Base-by-base conservation (phyloP, 2,888 invertebrate genomes). In the Papilio demoleus region DNA sequence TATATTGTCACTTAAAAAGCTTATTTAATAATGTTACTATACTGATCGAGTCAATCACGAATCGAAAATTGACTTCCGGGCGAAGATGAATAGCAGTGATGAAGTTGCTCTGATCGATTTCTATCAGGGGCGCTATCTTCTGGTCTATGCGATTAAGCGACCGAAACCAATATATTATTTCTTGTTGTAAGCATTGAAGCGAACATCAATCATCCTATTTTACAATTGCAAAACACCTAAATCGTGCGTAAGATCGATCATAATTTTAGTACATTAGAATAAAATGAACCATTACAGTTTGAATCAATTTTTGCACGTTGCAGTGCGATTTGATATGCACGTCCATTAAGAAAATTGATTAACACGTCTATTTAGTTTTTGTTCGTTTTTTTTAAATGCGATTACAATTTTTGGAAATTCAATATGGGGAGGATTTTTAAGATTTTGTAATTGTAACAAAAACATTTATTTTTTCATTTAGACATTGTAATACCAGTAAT, bases 311-410 rank as follows among this genome's bases (percentile, higher is more conserved):
- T 84, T 82, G 83, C 80, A 22, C 17, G 31, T 65, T 42, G 36
- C 79, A 78, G 77, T 79, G 79, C 85, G 84, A 85, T 87, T 85
- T 85, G 82, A 84, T 84, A 78, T 81, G 81, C 83, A 77, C 78
- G 81, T 87, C 85, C 78, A 84, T 83, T 82, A 82, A 76, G 79
- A 83, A 82, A 85, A 83, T 86, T 84, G 81, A 86, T 87, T 86
- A 85, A 83, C 79, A 75, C 78, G 72, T 74, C 72, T 77, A 77
- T 78, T 76, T 75, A 78, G 68, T 65, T 72, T 72, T 74, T 73
- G 70, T 66, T 72, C 75, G 38, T 60, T n/a, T n/a, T n/a, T n/a
- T n/a, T n/a, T n/a, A n/a, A n/a, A n/a, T 62, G 66, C 68, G 70
- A 70, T 60, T 38, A 64, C 50, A 45, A n/a, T 36, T 63, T 64